Percentiles rank a stretch among this genome's conserved stretches.
These are phyloP conservation scores for Drosophila barbarae DNA, from an alignment of 2,888 invertebrate species.

Conservation along the genomic window DNA sequence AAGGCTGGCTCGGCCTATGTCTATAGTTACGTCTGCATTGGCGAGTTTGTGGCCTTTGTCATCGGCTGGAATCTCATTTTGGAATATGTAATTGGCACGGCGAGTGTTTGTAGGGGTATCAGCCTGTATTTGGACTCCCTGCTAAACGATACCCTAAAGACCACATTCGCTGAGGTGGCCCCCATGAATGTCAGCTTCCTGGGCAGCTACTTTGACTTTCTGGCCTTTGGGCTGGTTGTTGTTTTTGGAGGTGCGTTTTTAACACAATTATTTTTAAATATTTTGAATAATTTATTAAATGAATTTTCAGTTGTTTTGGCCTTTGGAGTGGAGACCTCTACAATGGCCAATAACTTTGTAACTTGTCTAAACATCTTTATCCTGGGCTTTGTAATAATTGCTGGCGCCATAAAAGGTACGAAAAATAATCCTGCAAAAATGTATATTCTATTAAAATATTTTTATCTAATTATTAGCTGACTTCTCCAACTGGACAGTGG, in stretches of 20 bases:
- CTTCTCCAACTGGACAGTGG: slow-evolving; percentile 81
- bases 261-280: background rate
- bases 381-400: slow-evolving; percentile 86
- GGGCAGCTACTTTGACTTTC: slow-evolving; percentile 86
- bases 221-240: slow-evolving; percentile 85
- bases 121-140: slow-evolving; percentile 87
- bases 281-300: background rate
- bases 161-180: slow-evolving; percentile 82
- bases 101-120: slow-evolving; percentile 88
- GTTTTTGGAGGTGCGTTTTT: slow-evolving; percentile 83
- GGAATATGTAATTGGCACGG: slow-evolving; percentile 87
- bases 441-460: background rate
- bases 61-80: slow-evolving; percentile 95
- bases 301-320: slow-evolving; percentile 83
- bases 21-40: slow-evolving; percentile 90
- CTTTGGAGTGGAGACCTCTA: slow-evolving; percentile 89
- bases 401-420: slow-evolving; percentile 85
- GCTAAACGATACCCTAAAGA: slow-evolving; percentile 83
- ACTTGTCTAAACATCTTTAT: slow-evolving; percentile 86
- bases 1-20: slow-evolving; percentile 93
- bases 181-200: slow-evolving; percentile 83
- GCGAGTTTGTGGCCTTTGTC: slow-evolving; percentile 91
- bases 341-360: slow-evolving; percentile 88
- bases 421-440: background rate
- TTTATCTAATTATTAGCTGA: slow-evolving; percentile 77